These are phyloP conservation scores for Octomys mimax DNA, from an alignment of 2,797 vertebrate genomes.

Conservation along the genomic window DNA sequence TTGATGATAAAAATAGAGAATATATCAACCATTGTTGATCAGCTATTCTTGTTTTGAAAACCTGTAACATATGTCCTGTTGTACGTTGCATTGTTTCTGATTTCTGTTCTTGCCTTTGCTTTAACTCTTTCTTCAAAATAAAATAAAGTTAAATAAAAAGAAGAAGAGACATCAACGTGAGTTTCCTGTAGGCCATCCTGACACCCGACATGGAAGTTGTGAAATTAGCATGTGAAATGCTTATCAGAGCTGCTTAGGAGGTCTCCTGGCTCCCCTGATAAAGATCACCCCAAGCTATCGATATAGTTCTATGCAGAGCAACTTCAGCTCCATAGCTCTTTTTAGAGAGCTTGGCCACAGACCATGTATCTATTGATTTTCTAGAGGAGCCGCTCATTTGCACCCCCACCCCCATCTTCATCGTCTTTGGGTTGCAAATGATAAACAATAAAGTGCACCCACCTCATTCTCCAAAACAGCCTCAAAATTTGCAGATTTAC, in stretches of 20 bases:
- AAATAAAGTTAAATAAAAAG: too few species aligned
- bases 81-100: too few species aligned
- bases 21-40: too few species aligned
- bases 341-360: constrained; percentile 53
- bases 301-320: not conserved
- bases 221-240: not conserved
- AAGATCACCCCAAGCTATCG: constrained; percentile 30
- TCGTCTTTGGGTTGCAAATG: constrained; percentile 86
- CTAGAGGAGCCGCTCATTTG: constrained; percentile 83
- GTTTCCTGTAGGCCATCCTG: not conserved
- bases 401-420: constrained; percentile 76
- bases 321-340: constrained; percentile 63
- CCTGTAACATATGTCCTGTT: too few species aligned
- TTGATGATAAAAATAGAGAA: too few species aligned
- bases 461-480: constrained; percentile 92
- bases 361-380: constrained; percentile 82
- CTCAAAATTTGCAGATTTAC: constrained; percentile 94
- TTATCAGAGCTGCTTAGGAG: not conserved
- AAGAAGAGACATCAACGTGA: not conserved
- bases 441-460: constrained; percentile 89
- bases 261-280: not conserved
- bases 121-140: too few species aligned
- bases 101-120: too few species aligned
- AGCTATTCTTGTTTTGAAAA: too few species aligned
- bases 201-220: not conserved